Evolutionary conservation across 2,888 invertebrate species (phyloP), one percentile per base, ranked within the genome.

Genomic region (Oscheius myriophilus): DNA sequence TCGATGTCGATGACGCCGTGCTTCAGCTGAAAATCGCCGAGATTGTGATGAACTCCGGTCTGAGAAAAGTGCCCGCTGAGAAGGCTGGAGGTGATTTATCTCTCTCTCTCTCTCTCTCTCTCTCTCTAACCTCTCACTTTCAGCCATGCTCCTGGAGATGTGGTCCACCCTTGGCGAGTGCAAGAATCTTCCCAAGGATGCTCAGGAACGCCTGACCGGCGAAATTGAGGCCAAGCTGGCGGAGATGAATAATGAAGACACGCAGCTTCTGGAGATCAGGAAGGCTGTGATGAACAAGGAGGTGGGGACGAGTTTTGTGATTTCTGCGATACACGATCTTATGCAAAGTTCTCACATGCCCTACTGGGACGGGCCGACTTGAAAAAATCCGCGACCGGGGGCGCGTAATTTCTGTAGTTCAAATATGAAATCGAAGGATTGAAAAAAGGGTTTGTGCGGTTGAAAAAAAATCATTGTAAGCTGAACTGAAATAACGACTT

Each of bases 101-200:
- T n/a, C n/a, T n/a, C n/a, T n/a, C 33, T 33, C 33, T 33, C 9
- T 33, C 33, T 33, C 9, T 45, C 25, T 18, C n/a, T n/a, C n/a
- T n/a, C n/a, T n/a, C 33, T 33, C 33, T 33, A n/a, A n/a, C n/a
- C 9, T 33, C 33, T 33, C 9, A 26, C 25, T n/a, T 57, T 26
- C 45, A 53, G 67, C 16, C 0, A 67, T 61, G 59, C 61, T 67
- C 2, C 39, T 67, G n/a, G 42, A 39, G n/a, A 67, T 67, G 67
- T 61, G 51, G 51, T 51, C 51, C 14, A 26, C 11, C 14, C 52
- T 61, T 14, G 14, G n/a, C 11, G 54, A 45, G 14, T 65, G 54
- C 26, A 26, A n/a, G 21, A 55, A 57, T 45, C 45, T 65, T 11
- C 23, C 18, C 4, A 18, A 33, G 6, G 67, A 61, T 25, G 21